Percentiles rank a stretch among this genome's conserved stretches.
Conservation (phyloP, 2,797 vertebrate genomes). For the Pipistrellus pygmaeus region DNA sequence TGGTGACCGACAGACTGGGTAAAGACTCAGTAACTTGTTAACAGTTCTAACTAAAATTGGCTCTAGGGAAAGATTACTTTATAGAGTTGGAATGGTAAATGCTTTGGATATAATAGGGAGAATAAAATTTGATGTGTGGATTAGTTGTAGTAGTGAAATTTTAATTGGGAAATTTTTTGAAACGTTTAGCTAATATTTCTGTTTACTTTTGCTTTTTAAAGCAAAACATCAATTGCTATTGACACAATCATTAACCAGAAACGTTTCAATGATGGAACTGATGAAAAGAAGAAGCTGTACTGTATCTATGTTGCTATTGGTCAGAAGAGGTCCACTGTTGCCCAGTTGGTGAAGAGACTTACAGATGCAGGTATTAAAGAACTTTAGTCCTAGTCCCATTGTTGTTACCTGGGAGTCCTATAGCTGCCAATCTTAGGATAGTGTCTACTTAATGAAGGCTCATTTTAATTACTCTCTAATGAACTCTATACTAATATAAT, state of each 20-base stretch:
- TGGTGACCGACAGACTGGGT: constrained; percentile 99
- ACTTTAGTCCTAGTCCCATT: neutral
- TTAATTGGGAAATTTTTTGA: neutral
- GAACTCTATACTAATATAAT: neutral
- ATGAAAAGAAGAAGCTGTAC: constrained; percentile 99
- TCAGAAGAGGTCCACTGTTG: constrained; percentile 98
- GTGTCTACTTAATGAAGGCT: neutral
- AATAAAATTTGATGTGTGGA: neutral
- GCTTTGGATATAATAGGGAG: neutral
- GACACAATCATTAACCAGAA: constrained; percentile 99
- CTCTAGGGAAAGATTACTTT: neutral
- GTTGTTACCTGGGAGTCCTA: neutral
- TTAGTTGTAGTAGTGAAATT: neutral
- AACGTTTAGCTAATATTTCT: neutral
- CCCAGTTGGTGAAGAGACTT: constrained; percentile 98
- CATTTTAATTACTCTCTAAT: neutral
- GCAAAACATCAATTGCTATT: constrained; percentile 99
- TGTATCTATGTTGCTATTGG: constrained; percentile 99
- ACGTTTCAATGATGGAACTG: constrained; percentile 97
- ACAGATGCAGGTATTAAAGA: constrained; percentile 91
- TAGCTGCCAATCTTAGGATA: neutral
- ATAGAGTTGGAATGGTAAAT: constrained; percentile 4
- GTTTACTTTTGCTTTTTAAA: constrained; percentile 77
- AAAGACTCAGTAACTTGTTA: constrained; percentile 78
- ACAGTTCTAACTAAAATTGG: neutral